Evolutionary conservation across 2,888 invertebrate genomes (phyloP).

Genomic region (Callinectes sapidus): DNA sequence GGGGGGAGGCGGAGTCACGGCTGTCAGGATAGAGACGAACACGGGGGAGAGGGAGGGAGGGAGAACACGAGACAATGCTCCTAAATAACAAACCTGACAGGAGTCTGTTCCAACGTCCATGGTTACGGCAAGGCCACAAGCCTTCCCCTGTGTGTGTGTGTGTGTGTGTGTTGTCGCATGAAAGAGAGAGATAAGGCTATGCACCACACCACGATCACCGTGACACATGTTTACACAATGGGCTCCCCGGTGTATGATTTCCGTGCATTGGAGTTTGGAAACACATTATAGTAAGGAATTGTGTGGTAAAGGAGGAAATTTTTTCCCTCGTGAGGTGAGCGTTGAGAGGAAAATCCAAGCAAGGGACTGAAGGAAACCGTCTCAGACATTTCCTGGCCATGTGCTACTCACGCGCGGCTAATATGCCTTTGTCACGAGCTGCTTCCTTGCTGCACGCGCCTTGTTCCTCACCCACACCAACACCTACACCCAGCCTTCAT

Average conservation of each 20-base stretch:
- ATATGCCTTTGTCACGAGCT: neutral
- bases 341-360: neutral
- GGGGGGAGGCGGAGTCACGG: conserved; percentile 16
- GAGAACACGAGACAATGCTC: conserved; percentile 21
- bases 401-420: neutral
- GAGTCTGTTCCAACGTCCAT: neutral
- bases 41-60: neutral
- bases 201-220: neutral
- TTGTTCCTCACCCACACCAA: neutral
- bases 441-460: neutral
- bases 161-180: neutral
- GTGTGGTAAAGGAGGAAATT: neutral
- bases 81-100: neutral
- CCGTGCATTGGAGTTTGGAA: neutral
- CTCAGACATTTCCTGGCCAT: neutral
- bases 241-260: neutral
- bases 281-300: neutral
- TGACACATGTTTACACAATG: neutral
- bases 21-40: conserved; percentile 6
- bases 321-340: neutral
- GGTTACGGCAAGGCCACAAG: neutral
- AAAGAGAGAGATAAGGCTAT: neutral
- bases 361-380: too few species aligned
- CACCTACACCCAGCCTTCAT: neutral
- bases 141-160: neutral